phyloP scores from a whole-genome alignment of 2,888 invertebrate genomes.

The Sympetrum striolatum region DNA sequence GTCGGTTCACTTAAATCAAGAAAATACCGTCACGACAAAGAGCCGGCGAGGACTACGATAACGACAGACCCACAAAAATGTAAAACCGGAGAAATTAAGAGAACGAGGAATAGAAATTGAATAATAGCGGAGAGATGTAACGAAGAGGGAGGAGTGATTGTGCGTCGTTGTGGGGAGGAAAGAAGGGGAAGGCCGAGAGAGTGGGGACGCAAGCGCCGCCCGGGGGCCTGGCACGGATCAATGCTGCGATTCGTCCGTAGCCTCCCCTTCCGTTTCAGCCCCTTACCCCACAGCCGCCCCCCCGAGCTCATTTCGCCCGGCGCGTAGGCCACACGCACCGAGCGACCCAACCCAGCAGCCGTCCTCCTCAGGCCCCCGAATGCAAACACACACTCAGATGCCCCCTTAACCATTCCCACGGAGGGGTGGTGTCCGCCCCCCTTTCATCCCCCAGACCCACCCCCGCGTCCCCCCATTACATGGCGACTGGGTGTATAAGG shows the following conservation, averaged over 20 bases:
- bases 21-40: too few relatives aligned
- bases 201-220: conserved; percentile 36
- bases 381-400: conserved; percentile 22
- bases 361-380: background rate
- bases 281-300: background rate
- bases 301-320: conserved; percentile 40
- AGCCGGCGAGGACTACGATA: too few relatives aligned
- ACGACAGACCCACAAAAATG: too few relatives aligned
- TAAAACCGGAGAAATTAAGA: background rate
- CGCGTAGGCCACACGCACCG: conserved; percentile 19
- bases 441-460: background rate
- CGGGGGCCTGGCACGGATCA: conserved; percentile 42
- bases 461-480: background rate
- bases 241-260: conserved; percentile 39
- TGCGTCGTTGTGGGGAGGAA: background rate
- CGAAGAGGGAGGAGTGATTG: background rate
- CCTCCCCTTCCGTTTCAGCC: conserved; percentile 13
- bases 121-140: background rate
- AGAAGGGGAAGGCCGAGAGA: background rate
- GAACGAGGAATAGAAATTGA: background rate
- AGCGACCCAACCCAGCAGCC: background rate
- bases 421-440: background rate
- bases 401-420: background rate
- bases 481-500: background rate
- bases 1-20: too few relatives aligned